Evolutionary conservation across 2,797 vertebrate genomes (phyloP).

Genomic region (Monodelphis domestica): DNA sequence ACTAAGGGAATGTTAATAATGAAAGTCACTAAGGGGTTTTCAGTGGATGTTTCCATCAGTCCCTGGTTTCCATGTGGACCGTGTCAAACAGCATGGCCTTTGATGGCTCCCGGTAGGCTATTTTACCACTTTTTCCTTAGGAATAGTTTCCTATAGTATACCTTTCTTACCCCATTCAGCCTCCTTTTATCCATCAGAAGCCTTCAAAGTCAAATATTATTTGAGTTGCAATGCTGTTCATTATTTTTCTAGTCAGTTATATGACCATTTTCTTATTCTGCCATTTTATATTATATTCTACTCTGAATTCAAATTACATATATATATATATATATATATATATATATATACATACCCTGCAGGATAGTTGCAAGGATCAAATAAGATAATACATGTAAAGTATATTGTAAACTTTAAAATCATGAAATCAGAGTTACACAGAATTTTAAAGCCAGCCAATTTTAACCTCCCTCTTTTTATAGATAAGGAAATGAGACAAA

Average conservation of each 20-base stretch:
- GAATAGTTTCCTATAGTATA: background rate
- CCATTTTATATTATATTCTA: background rate
- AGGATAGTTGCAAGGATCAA: background rate
- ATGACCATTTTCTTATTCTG: background rate
- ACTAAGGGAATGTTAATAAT: too few species aligned
- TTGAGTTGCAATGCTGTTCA: background rate
- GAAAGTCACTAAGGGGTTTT: too few species aligned
- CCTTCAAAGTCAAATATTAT: background rate
- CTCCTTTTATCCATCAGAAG: background rate
- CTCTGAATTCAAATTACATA: background rate
- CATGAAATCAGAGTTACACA: background rate
- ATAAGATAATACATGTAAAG: background rate
- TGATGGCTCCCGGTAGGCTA: too few species aligned
- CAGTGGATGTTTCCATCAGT: too few species aligned
- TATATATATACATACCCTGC: background rate
- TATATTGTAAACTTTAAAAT: background rate
- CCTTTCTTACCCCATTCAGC: background rate
- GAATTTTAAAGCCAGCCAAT: background rate
- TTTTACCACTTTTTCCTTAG: background rate
- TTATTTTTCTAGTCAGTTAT: background rate
- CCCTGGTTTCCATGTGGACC: too few species aligned
- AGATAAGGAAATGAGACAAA: background rate
- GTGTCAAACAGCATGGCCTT: too few species aligned
- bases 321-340: background rate
- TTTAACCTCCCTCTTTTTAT: background rate